Evolutionary conservation across 2,888 invertebrate species (phyloP).

Genomic region (Portevinia maculata): DNA sequence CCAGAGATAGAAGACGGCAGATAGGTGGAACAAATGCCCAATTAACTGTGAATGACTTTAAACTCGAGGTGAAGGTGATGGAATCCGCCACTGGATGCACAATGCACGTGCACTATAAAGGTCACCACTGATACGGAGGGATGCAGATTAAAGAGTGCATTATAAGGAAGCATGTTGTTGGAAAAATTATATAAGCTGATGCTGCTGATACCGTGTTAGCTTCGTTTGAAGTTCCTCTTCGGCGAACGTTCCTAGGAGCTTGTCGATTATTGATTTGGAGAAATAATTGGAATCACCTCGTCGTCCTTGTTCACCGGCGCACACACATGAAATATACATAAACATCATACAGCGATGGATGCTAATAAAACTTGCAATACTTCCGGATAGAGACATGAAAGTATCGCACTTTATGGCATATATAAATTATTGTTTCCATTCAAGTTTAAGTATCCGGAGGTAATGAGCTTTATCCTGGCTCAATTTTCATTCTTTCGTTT

Average conservation of each 20-base stretch:
- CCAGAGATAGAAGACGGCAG: neutral
- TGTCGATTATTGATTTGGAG: conserved; percentile 34
- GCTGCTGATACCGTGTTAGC: too few species aligned
- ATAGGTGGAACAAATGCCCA: conserved; percentile 21
- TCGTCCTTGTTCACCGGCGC: conserved; percentile 13
- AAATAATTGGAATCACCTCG: conserved; percentile 10
- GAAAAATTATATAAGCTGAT: conserved; percentile 2
- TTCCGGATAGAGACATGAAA: conserved; percentile 15
- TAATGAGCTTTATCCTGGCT: conserved; percentile 62
- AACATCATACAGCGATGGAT: conserved; percentile 31
- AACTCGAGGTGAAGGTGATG: conserved; percentile 63
- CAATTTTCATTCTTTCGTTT: neutral
- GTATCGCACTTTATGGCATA: conserved; percentile 16
- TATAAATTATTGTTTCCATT: conserved; percentile 32
- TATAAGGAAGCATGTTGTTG: neutral
- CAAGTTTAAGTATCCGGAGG: conserved; percentile 62
- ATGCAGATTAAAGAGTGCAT: conserved; percentile 50
- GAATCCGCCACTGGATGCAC: neutral
- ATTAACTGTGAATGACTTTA: conserved; percentile 61
- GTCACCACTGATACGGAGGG: conserved; percentile 23
- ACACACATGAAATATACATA: conserved; percentile 22
- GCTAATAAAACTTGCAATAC: conserved; percentile 16
- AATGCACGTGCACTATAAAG: conserved; percentile 40
- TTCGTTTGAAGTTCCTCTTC: conserved; percentile 23
- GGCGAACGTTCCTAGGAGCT: neutral